Base-by-base conservation (phyloP, 2,113 vertebrate genomes). In the Gopherus flavomarginatus region DNA sequence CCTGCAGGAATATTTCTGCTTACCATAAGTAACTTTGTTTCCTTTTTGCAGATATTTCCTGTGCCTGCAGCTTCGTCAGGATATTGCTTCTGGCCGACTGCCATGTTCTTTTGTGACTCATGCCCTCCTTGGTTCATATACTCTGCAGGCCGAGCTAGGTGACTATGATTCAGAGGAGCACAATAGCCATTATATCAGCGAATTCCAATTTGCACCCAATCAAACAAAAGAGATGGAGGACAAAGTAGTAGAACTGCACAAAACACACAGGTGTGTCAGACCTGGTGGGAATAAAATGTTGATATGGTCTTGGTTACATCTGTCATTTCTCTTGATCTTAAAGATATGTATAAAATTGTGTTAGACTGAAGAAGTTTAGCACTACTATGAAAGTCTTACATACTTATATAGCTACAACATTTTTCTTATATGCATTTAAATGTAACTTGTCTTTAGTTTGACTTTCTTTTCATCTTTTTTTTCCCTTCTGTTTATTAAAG, bases 211-310 rank as follows among this genome's bases (percentile, higher is more conserved):
- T 97, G 99, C 99, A 17, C 99, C 99, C 57, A 98, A 97, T 89
- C 99, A 99, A 95, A 99, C 99, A 83, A 99, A 98, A 97, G 99
- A 99, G 98, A 99, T 99, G 98, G 99, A 99, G 97, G 99, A 99
- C 94, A 99, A 99, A 95, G 98, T 99, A 97, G 97, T 99, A 85
- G 99, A 99, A 89, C 98, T 99, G 53, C 99, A 99, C 97, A 99
- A 99, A 98, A 99, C 99, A 88, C 99, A 99, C 98, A 99, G 99
- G 99, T 99, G 29, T 92, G 97, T 94, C 35, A 54, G 14, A 47
- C 31, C 17, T 9, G 17, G 6, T 29, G 47, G 9, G 11, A 56
- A n/a, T 38, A 49, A 95, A 49, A 12, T 92, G 9, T 65, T 3
- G 1, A 56, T 1, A 0, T 42, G 14, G 19, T 88, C 86, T 29